A percentile compares a stretch with the other conserved stretches of the same genome.
These are phyloP conservation scores for Pseudomyrmex gracilis DNA, from an alignment of 1,140 invertebrate genomes.

Conservation along the genomic window DNA sequence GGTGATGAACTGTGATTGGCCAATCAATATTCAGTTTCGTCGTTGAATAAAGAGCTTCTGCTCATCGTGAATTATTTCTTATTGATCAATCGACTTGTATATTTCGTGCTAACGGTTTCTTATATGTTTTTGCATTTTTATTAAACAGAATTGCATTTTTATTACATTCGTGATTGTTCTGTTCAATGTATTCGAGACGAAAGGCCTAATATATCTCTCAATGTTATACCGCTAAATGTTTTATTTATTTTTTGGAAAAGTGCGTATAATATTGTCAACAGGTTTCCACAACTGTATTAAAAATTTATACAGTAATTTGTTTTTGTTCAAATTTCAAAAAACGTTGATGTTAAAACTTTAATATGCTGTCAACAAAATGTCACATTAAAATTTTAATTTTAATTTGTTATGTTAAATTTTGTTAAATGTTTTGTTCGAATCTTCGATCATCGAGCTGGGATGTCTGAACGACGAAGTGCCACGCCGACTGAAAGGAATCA, in stretches of 20 bases:
- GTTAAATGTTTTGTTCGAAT: too few relatives aligned
- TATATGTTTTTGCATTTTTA: conserved; percentile 20
- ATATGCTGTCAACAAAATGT: too few relatives aligned
- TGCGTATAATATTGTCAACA: too few relatives aligned
- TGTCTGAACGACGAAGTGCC: conserved; percentile 67
- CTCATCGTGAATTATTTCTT: conserved; percentile 60
- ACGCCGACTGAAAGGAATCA: conserved; percentile 60
- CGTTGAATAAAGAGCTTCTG: background rate
- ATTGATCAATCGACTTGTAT: conserved; percentile 68
- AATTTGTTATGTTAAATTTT: background rate
- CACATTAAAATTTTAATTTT: background rate
- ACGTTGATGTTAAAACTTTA: too few relatives aligned
- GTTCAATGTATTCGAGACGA: too few relatives aligned
- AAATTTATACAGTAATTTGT: too few relatives aligned
- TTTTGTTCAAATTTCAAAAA: too few relatives aligned
- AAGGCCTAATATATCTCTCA: too few relatives aligned
- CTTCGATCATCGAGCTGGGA: conserved; percentile 29
- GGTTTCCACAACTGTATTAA: too few relatives aligned
- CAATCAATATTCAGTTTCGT: conserved; percentile 4
- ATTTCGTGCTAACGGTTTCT: conserved; percentile 19
- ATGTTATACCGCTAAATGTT: too few relatives aligned
- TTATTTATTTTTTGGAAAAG: too few relatives aligned
- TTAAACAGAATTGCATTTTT: conserved; percentile 44
- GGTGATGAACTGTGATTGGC: conserved; percentile 9
- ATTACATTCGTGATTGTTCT: background rate